These are phyloP conservation scores for Microcaecilia unicolor DNA, from an alignment of 2,797 vertebrate species.

Conservation along the genomic window DNA sequence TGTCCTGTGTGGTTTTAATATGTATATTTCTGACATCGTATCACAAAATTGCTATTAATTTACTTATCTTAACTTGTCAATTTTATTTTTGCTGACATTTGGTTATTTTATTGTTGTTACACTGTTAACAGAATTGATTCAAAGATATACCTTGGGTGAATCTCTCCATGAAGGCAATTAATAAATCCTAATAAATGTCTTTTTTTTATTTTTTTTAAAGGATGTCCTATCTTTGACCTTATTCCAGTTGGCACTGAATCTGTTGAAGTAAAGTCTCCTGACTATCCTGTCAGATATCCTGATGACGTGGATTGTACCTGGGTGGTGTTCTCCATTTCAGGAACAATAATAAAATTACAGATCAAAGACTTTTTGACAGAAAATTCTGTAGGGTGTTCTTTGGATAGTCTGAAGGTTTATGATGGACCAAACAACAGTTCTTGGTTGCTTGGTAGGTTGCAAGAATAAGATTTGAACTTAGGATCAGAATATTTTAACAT, in stretches of 20 bases:
- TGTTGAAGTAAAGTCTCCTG: conserved; percentile 1
- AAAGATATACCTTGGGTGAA: too few relatives aligned
- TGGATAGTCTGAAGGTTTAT: conserved; percentile 5
- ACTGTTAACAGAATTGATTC: too few relatives aligned
- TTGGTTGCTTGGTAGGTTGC: conserved; percentile 1
- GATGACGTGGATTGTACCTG: neutral
- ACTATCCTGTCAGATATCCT: conserved; percentile 2
- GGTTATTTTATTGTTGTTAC: too few relatives aligned
- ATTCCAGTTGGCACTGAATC: conserved; percentile 2
- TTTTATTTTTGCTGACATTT: too few relatives aligned
- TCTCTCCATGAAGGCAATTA: too few relatives aligned
- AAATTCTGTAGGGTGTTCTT: neutral
- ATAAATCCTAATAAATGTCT: too few relatives aligned
- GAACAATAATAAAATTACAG: neutral
- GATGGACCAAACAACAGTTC: neutral
- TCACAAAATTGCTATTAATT: too few relatives aligned
- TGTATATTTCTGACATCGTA: too few relatives aligned
- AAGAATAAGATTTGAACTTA: too few relatives aligned
- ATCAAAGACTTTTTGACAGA: conserved; percentile 4
- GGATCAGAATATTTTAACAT: too few relatives aligned
- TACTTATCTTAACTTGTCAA: too few relatives aligned
- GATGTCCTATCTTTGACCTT: conserved; percentile 2
- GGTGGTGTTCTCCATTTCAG: conserved; percentile 6
- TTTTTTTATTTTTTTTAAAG: neutral
- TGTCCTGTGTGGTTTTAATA: too few relatives aligned